These are phyloP conservation scores for Cyclargus thomasi DNA, from an alignment of 1,140 invertebrate species.

Conservation along the genomic window DNA sequence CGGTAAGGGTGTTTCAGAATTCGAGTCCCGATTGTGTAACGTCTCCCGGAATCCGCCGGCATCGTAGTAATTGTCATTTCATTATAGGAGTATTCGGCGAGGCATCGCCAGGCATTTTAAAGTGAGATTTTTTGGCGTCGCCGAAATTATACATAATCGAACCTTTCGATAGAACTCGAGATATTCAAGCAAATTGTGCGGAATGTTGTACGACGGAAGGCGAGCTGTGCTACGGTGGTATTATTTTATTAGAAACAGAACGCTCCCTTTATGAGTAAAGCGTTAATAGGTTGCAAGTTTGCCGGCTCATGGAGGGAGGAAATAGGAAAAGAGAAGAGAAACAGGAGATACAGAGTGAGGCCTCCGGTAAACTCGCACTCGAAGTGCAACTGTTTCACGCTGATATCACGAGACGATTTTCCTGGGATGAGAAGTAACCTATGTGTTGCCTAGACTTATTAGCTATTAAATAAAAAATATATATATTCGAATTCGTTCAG, in stretches of 20 bases:
- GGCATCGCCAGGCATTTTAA: constrained; percentile 39
- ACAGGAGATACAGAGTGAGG: no score
- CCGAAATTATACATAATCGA: constrained; percentile 65
- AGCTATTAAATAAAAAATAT: no score
- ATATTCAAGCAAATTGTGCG: constrained; percentile 15
- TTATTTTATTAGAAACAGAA: not conserved
- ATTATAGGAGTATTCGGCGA: constrained; percentile 68
- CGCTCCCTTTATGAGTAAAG: no score
- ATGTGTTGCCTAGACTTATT: no score
- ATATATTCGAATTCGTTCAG: no score
- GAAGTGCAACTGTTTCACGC: no score
- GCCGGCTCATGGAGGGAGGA: no score
- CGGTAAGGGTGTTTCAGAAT: constrained; percentile 37
- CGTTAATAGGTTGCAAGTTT: no score
- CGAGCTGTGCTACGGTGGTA: not conserved
- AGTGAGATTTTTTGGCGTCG: constrained; percentile 47
- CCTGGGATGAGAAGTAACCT: no score
- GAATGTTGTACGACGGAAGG: not conserved
- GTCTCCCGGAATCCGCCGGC: constrained; percentile 44
- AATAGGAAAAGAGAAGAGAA: no score
- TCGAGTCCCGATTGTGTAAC: constrained; percentile 42
- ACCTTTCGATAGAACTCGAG: constrained; percentile 39
- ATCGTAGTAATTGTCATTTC: constrained; percentile 69
- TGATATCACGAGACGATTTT: no score
- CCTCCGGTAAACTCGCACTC: no score